A percentile compares a stretch with the other conserved stretches of the same genome.
Conservation (phyloP, 2,113 vertebrate genomes). For the Caranx melampygus region DNA sequence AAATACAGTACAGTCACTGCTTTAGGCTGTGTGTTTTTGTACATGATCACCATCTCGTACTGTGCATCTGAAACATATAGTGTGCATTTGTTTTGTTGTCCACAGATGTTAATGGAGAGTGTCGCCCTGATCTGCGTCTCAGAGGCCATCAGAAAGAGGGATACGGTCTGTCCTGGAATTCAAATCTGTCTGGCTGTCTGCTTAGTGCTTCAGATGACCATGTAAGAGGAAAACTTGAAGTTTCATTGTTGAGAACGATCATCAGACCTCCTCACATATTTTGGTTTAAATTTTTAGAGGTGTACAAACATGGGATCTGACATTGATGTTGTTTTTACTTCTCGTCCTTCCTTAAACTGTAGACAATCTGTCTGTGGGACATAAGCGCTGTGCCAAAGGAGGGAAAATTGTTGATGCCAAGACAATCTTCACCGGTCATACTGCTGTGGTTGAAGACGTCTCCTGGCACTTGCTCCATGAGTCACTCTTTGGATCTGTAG, state of each 20-base stretch:
- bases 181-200: conserved; percentile 92
- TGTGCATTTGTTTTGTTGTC: not conserved
- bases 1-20: not conserved
- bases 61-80: not conserved
- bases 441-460: conserved; percentile 93
- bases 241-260: not conserved
- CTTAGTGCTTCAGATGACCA: conserved; percentile 96
- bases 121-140: conserved; percentile 91
- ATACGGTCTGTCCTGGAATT: conserved; percentile 95
- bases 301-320: not conserved
- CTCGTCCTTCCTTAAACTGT: conserved; percentile 29
- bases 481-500: conserved; percentile 93
- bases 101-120: conserved; percentile 92
- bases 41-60: too few species aligned
- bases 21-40: not conserved
- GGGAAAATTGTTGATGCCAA: conserved; percentile 93
- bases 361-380: conserved; percentile 97
- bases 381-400: conserved; percentile 95
- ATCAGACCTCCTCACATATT: not conserved
- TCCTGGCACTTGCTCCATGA: conserved; percentile 95
- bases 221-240: conserved; percentile 76
- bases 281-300: not conserved
- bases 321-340: not conserved
- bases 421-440: conserved; percentile 95
- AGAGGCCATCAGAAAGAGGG: conserved; percentile 96